Evolutionary conservation across 1,140 invertebrate genomes (phyloP).

Genomic region (Apis florea): DNA sequence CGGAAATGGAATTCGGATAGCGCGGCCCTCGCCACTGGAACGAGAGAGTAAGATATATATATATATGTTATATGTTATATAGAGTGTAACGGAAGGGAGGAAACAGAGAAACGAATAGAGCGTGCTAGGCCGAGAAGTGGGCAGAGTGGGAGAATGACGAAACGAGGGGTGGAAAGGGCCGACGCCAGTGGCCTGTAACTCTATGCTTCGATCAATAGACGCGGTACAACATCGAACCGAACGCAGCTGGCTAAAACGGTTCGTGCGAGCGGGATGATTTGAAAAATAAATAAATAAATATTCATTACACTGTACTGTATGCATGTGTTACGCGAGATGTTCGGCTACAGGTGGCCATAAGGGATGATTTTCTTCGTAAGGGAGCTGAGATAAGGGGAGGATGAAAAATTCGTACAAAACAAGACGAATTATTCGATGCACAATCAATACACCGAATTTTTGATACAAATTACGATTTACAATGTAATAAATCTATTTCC

Average conservation of each 20-base stretch:
- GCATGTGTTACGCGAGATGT: too few relatives aligned
- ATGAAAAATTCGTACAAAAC: too few relatives aligned
- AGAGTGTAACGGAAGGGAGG: background rate
- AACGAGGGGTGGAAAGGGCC: constrained; percentile 61
- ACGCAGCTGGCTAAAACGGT: constrained; percentile 73
- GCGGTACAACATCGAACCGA: constrained; percentile 74
- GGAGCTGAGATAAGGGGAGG: too few relatives aligned
- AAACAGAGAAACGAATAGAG: constrained; percentile 39
- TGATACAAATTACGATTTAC: too few relatives aligned
- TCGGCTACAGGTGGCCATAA: too few relatives aligned
- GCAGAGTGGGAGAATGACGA: background rate
- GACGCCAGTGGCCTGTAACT: constrained; percentile 77
- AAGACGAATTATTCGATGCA: too few relatives aligned
- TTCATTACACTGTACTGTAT: too few relatives aligned
- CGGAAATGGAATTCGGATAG: constrained; percentile 76
- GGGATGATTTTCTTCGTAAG: too few relatives aligned
- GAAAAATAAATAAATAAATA: constrained; percentile 49
- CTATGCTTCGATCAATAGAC: constrained; percentile 78
- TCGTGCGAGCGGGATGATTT: constrained; percentile 58
- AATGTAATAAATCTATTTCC: too few relatives aligned
- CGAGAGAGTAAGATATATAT: constrained; percentile 1
- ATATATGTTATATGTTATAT: background rate
- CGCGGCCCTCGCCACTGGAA: constrained; percentile 35
- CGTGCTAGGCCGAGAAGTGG: constrained; percentile 7
- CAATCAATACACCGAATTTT: too few relatives aligned